A percentile compares a stretch with the other conserved stretches of the same genome.
Evolutionary conservation across 2,113 vertebrate species (phyloP).

Genomic region (Carassius auratus): DNA sequence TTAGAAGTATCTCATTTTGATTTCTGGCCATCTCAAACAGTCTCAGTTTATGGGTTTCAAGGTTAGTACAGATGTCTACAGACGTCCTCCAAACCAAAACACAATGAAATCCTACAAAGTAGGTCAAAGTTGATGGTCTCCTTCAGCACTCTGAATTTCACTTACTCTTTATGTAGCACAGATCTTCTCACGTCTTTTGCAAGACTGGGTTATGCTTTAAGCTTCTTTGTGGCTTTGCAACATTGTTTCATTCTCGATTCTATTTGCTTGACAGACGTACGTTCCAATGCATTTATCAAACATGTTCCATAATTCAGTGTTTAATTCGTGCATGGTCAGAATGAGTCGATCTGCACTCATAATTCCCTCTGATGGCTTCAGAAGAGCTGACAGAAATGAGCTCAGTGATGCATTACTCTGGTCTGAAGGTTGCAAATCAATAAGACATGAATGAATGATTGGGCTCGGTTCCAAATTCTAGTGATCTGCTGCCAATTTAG

Average conservation of each 20-base stretch:
- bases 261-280: background rate
- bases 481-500: background rate
- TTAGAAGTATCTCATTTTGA: background rate
- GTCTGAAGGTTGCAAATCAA: background rate
- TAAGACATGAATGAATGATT: background rate
- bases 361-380: background rate
- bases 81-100: background rate
- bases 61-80: too few relatives aligned
- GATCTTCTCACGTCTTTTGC: background rate
- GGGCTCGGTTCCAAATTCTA: background rate
- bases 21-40: background rate
- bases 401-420: background rate
- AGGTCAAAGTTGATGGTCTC: background rate
- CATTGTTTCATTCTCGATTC: background rate
- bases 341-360: background rate
- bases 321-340: background rate
- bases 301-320: background rate
- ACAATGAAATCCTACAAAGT: background rate
- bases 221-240: background rate
- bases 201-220: background rate
- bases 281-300: background rate
- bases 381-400: background rate
- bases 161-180: background rate
- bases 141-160: background rate
- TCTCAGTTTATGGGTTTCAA: background rate